phyloP scores from a whole-genome alignment of 2,797 vertebrate genomes.

The Pseudocheirus occidentalis region DNA sequence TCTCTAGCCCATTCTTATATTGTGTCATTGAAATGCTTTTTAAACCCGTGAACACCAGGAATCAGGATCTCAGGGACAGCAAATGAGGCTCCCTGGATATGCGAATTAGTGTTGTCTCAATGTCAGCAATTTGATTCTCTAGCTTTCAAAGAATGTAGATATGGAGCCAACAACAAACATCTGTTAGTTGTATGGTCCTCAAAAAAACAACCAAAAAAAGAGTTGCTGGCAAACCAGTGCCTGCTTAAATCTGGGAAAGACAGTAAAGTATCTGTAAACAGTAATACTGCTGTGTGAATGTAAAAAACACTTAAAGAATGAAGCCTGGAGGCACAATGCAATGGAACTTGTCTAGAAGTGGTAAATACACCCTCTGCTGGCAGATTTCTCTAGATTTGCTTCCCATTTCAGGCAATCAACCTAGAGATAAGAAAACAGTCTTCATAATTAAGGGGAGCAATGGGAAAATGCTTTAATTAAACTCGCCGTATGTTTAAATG shows the following conservation, averaged over 20 bases:
- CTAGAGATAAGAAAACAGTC: conserved; percentile 27
- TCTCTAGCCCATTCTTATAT: conserved; percentile 85
- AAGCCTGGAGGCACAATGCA: not conserved
- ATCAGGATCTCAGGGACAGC: conserved; percentile 84
- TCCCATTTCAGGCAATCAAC: conserved; percentile 37
- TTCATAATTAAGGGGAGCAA: conserved; percentile 38
- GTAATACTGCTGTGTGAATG: conserved; percentile 41
- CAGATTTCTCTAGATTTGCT: conserved; percentile 35
- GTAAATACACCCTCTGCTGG: conserved; percentile 60
- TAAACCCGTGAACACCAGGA: conserved; percentile 84
- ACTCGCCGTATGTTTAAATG: conserved; percentile 30
- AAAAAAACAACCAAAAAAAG: conserved; percentile 60
- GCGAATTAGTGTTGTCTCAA: conserved; percentile 87
- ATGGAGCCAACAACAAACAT: conserved; percentile 84
- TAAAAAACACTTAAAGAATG: conserved; percentile 50
- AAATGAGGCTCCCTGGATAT: conserved; percentile 86
- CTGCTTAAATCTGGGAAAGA: conserved; percentile 70
- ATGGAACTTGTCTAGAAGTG: conserved; percentile 25
- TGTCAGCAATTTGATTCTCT: conserved; percentile 85
- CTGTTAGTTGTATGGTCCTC: conserved; percentile 81
- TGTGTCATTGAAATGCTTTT: conserved; percentile 85
- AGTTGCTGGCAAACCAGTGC: conserved; percentile 76
- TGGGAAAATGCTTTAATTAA: conserved; percentile 25
- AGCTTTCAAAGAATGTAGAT: conserved; percentile 85
- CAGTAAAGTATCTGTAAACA: conserved; percentile 70